Evolutionary conservation across 2,113 vertebrate genomes (phyloP).

Genomic region (Pygoscelis antarcticus): DNA sequence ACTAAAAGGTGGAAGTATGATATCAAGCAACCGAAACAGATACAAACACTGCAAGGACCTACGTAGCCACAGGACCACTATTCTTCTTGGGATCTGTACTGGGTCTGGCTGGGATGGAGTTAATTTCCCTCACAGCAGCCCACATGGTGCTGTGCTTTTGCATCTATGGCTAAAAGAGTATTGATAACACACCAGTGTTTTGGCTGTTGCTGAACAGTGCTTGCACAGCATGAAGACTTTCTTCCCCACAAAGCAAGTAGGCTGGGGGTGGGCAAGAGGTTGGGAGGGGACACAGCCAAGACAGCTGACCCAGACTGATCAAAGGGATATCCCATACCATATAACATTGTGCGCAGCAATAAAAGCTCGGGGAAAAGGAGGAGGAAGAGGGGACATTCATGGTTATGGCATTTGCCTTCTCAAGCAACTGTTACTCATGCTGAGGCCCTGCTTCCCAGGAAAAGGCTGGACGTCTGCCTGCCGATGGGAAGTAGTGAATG

Average conservation of each 20-base stretch:
- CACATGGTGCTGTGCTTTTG: background rate
- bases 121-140: background rate
- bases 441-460: no score
- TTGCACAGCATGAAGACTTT: background rate
- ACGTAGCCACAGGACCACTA: background rate
- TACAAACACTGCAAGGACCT: background rate
- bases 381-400: background rate
- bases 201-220: background rate
- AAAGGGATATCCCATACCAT: background rate
- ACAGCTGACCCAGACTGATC: background rate
- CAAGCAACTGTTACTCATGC: rapidly evolving
- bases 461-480: no score
- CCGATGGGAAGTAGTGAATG: no score
- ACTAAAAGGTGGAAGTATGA: background rate
- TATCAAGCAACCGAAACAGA: background rate
- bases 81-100: background rate
- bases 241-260: background rate
- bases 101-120: background rate
- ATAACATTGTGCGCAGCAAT: background rate
- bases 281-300: background rate
- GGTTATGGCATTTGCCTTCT: background rate
- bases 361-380: background rate
- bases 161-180: background rate
- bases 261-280: background rate
- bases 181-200: background rate